Percentiles rank a stretch among this genome's conserved stretches.
These are phyloP conservation scores for Platerodrilus igneus DNA, from an alignment of 2,888 invertebrate species.

Conservation along the genomic window DNA sequence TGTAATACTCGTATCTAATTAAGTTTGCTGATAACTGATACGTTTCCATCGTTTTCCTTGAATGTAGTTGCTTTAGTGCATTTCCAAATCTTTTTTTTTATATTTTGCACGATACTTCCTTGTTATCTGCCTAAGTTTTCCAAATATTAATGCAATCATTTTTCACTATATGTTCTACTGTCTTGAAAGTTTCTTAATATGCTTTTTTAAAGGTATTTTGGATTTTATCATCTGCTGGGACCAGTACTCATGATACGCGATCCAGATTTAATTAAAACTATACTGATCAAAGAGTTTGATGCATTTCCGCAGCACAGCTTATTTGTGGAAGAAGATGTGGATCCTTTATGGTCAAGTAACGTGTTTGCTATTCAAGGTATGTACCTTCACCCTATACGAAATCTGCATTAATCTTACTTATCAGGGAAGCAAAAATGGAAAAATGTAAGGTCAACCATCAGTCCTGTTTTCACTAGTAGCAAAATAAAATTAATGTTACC, in stretches of 20 bases:
- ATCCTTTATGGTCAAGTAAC: slow-evolving; percentile 51
- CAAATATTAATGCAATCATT: no score
- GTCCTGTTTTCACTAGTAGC: slow-evolving; percentile 41
- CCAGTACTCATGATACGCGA: slow-evolving; percentile 54
- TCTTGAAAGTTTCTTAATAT: no score
- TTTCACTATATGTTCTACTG: no score
- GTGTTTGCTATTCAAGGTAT: slow-evolving; percentile 20
- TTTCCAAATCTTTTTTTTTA: no score
- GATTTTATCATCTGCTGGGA: slow-evolving; percentile 30
- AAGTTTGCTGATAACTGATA: no score
- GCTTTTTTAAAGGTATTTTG: slow-evolving; percentile 29
- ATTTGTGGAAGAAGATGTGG: slow-evolving; percentile 39
- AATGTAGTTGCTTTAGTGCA: no score
- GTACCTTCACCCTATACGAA: no score
- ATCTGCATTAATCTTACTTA: no score
- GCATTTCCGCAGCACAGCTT: slow-evolving; percentile 50
- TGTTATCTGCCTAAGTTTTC: no score
- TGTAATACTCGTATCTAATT: no score
- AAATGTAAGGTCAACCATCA: slow-evolving; percentile 46
- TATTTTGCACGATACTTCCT: no score
- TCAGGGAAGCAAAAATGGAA: slow-evolving; percentile 30
- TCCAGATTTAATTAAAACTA: slow-evolving; percentile 55
- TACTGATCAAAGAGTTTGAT: slow-evolving; percentile 57
- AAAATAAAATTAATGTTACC: slow-evolving; percentile 41
- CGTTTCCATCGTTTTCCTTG: no score